Evolutionary conservation across 1,140 invertebrate genomes (phyloP).

Genomic region (Apis mellifera): Amel_HAv3.1 CM009939.2:9534001-9534500

Average conservation of each 20-base stretch:
- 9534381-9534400: conserved; percentile 4
- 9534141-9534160: not conserved
- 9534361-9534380: not conserved
- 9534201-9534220: conserved; percentile 17
- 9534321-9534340: conserved; percentile 91
- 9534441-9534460: conserved; percentile 6
- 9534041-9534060: not conserved
- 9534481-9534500: conserved; percentile 45
- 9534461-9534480: conserved; percentile 55
- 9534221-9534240: conserved; percentile 13
- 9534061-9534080: not conserved
- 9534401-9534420: not conserved
- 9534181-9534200: not conserved
- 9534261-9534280: conserved; percentile 78
- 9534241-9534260: conserved; percentile 51
- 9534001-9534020: conserved; percentile 44
- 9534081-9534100: not conserved
- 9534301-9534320: conserved; percentile 88
- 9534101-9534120: conserved; percentile 10
- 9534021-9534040: not conserved
- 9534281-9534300: conserved; percentile 87
- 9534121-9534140: not conserved
- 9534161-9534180: not conserved
- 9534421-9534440: conserved; percentile 35
- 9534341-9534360: conserved; percentile 79